Base-by-base conservation (phyloP, 30 jellyfish, hydroid and myxozoan species). In the Mastigias papua region DNA sequence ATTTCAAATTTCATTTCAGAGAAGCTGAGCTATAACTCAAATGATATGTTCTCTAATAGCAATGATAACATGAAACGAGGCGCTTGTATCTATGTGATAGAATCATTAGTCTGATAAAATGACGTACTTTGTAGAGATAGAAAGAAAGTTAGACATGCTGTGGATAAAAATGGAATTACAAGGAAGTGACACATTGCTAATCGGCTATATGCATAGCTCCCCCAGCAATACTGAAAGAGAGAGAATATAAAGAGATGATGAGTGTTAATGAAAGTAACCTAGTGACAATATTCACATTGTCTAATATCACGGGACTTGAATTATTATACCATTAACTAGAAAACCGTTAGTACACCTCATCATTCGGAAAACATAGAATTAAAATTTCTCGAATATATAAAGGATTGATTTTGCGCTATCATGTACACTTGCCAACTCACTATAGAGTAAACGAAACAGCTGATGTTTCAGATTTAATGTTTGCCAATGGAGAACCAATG, bases 241-340 rank as follows among this genome's bases (percentile, higher is more conserved):
- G 33, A 25, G 34, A 71, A 29, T 30, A 46, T 25, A 71, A 13
- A 13, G 69, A 30, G 8, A 71, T 30, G 11, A 34, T 30, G 11
- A 67, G 32, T 19, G 34, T 46, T 30, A 46, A 71, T 34, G 33
- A 71, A 28, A 71, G 67, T 25, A 71, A 8, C 60, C 8, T 8
- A 46, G 16, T 8, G 8, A 46, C 16, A 16, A 16, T 48, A 42
- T 65, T 75, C 73, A 31, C 84, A 73, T 29, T 31, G 33, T 73
- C 84, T 73, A 34, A 73, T 73, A 73, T 31, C 75, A 75, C 68
- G 83, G 7, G 67, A 71, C 32, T 20, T 71, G 46, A 75, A 75
- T 30, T 65, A 75, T 75, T 74, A 73, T 42, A 74, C 46, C 74
- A 75, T 75, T 19, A 65, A 75, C 49, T 75, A 74, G 86, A 74